Evolutionary conservation across 2,888 invertebrate genomes (phyloP).

Genomic region (Watsonalla cultraria): DNA sequence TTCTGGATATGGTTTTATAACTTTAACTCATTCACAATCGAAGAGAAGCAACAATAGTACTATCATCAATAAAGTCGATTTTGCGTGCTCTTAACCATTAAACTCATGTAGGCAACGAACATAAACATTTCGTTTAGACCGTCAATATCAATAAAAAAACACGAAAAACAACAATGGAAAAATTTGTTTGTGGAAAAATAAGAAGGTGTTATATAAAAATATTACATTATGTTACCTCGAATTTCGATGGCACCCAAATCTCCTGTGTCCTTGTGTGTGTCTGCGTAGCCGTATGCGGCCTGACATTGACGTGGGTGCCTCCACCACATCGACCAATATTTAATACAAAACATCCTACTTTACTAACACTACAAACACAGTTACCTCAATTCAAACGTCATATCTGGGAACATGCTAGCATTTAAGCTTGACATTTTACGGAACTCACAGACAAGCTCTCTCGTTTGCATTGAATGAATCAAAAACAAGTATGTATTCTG

Average conservation of each 20-base stretch:
- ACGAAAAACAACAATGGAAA: neutral
- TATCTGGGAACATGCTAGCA: neutral
- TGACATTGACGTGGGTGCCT: slow-evolving; percentile 7
- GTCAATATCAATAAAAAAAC: neutral
- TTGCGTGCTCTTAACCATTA: neutral
- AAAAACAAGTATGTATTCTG: no score
- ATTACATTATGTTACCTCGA: neutral
- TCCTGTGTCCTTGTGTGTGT: neutral
- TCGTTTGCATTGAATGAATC: no score
- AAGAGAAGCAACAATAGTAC: no score
- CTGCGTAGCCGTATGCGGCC: slow-evolving; percentile 2
- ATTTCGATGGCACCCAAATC: neutral
- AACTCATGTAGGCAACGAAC: no score
- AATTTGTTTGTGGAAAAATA: neutral
- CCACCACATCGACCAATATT: neutral
- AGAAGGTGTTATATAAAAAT: neutral
- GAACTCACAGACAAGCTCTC: no score
- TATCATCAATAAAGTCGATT: no score
- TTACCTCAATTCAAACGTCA: neutral
- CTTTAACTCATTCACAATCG: no score
- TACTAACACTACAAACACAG: neutral
- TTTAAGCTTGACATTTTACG: no score
- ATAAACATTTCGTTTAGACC: neutral
- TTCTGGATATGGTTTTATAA: no score
- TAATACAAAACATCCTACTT: neutral